Conservation (phyloP, 2,113 vertebrate genomes). For the Carassius carassius region DNA sequence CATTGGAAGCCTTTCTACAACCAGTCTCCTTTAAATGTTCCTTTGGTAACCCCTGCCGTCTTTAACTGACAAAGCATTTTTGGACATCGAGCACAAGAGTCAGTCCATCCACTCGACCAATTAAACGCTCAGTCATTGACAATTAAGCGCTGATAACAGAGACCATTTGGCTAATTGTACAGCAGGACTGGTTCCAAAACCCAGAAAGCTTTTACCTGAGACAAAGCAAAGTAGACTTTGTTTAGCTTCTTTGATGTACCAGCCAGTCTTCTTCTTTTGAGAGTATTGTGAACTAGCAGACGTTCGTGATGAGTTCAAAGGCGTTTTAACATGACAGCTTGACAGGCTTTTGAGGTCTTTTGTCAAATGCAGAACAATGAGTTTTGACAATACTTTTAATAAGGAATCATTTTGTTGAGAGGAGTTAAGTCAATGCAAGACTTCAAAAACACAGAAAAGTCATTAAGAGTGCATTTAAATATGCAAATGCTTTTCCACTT, state of each 20-base stretch:
- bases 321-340: constrained; percentile 17
- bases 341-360: constrained; percentile 33
- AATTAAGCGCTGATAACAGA: background rate
- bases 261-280: background rate
- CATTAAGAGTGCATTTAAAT: constrained; percentile 1
- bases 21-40: background rate
- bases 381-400: constrained; percentile 6
- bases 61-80: background rate
- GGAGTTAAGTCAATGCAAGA: constrained; percentile 4
- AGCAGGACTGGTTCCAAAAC: constrained; percentile 1
- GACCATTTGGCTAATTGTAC: background rate
- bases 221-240: constrained; percentile 2
- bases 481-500: constrained; percentile 14
- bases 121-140: background rate
- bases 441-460: background rate
- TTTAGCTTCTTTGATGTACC: constrained; percentile 25
- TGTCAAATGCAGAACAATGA: constrained; percentile 32
- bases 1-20: background rate
- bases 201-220: constrained; percentile 7
- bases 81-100: background rate
- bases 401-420: constrained; percentile 20
- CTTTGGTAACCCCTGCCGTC: background rate
- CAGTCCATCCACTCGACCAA: background rate
- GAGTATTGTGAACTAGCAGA: constrained; percentile 8
- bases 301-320: constrained; percentile 6